Base-by-base conservation (phyloP, 2,797 vertebrate genomes). In the Danio choprae region DNA sequence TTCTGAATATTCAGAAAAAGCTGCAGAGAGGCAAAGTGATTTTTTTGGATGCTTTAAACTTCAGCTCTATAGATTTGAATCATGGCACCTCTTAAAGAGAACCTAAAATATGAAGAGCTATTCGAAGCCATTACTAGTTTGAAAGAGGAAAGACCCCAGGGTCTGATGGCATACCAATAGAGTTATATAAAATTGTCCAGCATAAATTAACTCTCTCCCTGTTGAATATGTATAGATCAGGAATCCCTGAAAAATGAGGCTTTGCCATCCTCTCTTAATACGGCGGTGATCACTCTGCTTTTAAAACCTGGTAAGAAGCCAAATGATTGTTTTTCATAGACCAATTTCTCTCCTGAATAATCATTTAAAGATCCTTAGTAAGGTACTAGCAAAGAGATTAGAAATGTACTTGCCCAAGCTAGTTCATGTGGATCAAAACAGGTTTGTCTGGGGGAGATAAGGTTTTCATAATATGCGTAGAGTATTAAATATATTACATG, bases 261-360 rank as follows among this genome's bases (percentile, higher is more conserved):
- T 46, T 64, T 75, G 5, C 70, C 70, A 62, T 56, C 62, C 8
- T 75, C 77, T 48, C 20, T 80, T 11, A 83, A 75, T 20, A 79
- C 41, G 22, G 53, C 70, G 48, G 8, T 46, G 13, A 83, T 80
- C 10, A 75, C 71, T 7, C 41, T 83, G n/a, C 13, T 80, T 20
- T 46, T 83, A 53, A 83, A 80, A 71, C 76, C 77, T 63, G 56
- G 40, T 2, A 79, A 83, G 62, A 4, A 43, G 0, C 20, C 63
- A 51, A 70, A 11, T n/a, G 43, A 43, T 4, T 63, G 76, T 22
- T 13, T n/a, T 22, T 75, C 64, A 36, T 76, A 75, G 77, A 43
- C 81, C 77, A 51, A 63, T 83, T 29, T 74, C 53, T 41, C 70
- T 79, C 7, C 16, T 75, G 5, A 83, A 83, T 13, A 83, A 78